Evolutionary conservation across 2,113 vertebrate genomes (phyloP).

Genomic region (Anoura caudifer): DNA sequence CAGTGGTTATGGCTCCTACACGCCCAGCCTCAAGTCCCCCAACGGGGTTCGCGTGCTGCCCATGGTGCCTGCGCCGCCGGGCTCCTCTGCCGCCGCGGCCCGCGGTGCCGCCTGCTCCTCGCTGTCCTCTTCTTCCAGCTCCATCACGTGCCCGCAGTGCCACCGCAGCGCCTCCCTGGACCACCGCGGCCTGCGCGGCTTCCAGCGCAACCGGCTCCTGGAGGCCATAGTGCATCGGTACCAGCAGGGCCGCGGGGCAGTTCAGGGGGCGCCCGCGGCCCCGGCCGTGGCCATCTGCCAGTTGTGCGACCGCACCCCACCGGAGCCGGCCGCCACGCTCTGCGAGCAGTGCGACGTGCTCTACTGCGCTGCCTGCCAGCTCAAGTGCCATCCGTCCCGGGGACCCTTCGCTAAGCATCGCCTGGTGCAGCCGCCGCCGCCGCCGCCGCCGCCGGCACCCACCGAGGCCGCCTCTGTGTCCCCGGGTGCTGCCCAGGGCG

Average conservation of each 20-base stretch:
- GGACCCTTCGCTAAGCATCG: slow-evolving; percentile 96
- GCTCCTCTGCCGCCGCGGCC: slow-evolving; percentile 66
- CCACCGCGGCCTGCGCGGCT: slow-evolving; percentile 92
- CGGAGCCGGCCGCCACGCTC: slow-evolving; percentile 85
- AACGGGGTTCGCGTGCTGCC: slow-evolving; percentile 95
- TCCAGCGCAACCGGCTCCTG: slow-evolving; percentile 94
- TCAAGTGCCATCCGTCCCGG: slow-evolving; percentile 94
- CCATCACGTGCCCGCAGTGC: slow-evolving; percentile 96
- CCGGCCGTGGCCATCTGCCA: slow-evolving; percentile 81
- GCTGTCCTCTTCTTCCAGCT: slow-evolving; percentile 82
- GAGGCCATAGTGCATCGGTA: slow-evolving; percentile 93
- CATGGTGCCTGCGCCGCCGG: slow-evolving; percentile 74
- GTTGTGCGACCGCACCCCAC: slow-evolving; percentile 87
- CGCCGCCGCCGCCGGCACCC: neutral
- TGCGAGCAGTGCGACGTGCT: slow-evolving; percentile 96
- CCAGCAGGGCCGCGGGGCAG: slow-evolving; percentile 85
- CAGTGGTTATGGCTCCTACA: slow-evolving; percentile 97
- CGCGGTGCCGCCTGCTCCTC: slow-evolving; percentile 74
- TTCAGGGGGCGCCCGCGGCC: neutral
- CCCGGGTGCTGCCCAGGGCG: slow-evolving; percentile 41
- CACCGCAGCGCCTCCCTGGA: slow-evolving; percentile 96
- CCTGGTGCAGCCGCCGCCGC: slow-evolving; percentile 83
- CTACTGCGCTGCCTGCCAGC: slow-evolving; percentile 94
- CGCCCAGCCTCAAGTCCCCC: slow-evolving; percentile 94
- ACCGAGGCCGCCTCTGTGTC: neutral